These are phyloP conservation scores for Archilochus colubris DNA, from an alignment of 2,113 vertebrate genomes.

Conservation along the genomic window DNA sequence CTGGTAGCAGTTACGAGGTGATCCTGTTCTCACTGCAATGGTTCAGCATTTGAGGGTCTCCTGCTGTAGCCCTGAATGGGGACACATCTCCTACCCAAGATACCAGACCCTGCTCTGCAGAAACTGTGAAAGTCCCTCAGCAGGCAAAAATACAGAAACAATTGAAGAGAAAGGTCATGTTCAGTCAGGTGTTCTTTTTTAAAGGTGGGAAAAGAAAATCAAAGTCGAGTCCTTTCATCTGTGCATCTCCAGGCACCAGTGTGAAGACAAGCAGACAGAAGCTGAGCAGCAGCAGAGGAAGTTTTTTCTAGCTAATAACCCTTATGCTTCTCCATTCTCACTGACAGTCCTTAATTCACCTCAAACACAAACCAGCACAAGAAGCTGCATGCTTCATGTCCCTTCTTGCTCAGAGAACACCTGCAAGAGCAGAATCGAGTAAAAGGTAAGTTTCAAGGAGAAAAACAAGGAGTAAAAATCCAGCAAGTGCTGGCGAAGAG, in stretches of 20 bases:
- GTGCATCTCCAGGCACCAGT: neutral
- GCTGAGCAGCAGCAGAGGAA: neutral
- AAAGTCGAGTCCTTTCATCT: neutral
- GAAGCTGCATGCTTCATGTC: neutral
- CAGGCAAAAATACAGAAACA: neutral
- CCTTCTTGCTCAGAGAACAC: neutral
- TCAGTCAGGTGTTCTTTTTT: neutral
- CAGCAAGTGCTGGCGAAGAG: neutral
- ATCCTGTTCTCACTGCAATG: neutral
- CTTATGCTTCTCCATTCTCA: neutral
- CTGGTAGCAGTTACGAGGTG: neutral
- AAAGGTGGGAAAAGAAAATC: neutral
- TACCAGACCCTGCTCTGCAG: neutral
- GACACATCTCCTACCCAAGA: neutral
- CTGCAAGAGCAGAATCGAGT: fast-evolving
- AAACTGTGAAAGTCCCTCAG: neutral
- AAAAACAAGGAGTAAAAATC: neutral
- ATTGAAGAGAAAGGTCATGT: neutral
- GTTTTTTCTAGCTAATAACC: neutral
- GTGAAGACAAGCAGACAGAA: neutral
- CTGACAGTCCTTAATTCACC: neutral
- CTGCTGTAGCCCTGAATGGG: neutral
- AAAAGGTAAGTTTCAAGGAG: neutral
- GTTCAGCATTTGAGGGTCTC: neutral
- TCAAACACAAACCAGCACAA: neutral